Percentiles rank a stretch among this genome's conserved stretches.
Evolutionary conservation across 2,797 vertebrate species (phyloP).

Genomic region (Pangasius djambal): DNA sequence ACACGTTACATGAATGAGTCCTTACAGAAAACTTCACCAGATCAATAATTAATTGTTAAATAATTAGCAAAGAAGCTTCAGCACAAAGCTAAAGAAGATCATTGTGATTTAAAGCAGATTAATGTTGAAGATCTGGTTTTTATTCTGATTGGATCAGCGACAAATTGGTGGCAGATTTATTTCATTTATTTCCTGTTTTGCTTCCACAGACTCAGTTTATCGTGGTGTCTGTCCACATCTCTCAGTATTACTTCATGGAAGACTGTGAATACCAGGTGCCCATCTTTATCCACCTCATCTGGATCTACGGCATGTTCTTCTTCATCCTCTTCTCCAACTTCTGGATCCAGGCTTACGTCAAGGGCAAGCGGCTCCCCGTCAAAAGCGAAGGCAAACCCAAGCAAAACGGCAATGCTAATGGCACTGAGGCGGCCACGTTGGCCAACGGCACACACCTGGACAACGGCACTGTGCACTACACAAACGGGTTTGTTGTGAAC

Average conservation of each 20-base stretch:
- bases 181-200: background rate
- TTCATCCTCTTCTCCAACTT: conserved; percentile 96
- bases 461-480: conserved; percentile 77
- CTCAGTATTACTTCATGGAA: conserved; percentile 98
- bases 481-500: conserved; percentile 67
- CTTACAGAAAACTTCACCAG: background rate
- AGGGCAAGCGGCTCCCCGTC: conserved; percentile 87
- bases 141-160: background rate
- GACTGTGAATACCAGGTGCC: conserved; percentile 91
- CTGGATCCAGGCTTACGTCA: conserved; percentile 97
- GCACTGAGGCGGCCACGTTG: conserved; percentile 48
- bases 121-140: background rate
- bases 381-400: conserved; percentile 51
- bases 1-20: background rate
- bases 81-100: background rate
- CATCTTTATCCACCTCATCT: conserved; percentile 92
- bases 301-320: conserved; percentile 95
- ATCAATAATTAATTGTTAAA: background rate
- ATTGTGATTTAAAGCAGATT: background rate
- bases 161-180: background rate
- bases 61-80: background rate
- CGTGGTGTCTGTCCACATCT: conserved; percentile 90
- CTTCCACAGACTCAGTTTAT: conserved; percentile 87
- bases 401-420: conserved; percentile 62
- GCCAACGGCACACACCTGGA: conserved; percentile 72